phyloP scores from a whole-genome alignment of 2,888 invertebrate species.

The Oscheius sp. region DNA sequence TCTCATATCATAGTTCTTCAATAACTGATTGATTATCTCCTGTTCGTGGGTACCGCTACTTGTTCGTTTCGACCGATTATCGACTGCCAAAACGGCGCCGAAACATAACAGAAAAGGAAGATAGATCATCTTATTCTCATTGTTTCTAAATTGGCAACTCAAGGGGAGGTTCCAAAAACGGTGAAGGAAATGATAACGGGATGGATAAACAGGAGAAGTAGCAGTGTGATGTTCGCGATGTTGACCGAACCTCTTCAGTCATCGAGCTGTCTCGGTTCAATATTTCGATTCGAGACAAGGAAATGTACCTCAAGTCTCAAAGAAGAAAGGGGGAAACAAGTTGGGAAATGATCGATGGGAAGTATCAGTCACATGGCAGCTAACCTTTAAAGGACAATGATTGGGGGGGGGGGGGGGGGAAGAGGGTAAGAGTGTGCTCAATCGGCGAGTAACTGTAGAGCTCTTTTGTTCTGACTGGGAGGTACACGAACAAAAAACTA shows the following conservation, averaged over 20 bases:
- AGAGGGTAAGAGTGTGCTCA: too few relatives aligned
- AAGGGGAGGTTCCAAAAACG: not conserved
- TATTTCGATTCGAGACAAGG: too few relatives aligned
- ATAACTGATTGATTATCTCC: constrained; percentile 57
- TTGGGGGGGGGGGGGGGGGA: too few relatives aligned
- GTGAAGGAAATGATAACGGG: not conserved
- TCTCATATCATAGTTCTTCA: constrained; percentile 63
- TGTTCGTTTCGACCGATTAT: not conserved
- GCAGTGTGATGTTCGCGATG: constrained; percentile 20
- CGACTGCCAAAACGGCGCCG: not conserved
- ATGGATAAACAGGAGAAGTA: not conserved
- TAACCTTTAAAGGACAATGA: too few relatives aligned
- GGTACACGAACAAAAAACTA: too few relatives aligned
- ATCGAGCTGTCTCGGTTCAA: not conserved
- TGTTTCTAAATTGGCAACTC: too few relatives aligned
- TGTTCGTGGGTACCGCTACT: constrained; percentile 42
- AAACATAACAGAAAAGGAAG: not conserved
- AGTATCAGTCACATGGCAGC: too few relatives aligned
- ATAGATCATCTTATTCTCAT: not conserved
- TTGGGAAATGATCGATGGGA: too few relatives aligned
- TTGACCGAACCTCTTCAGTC: constrained; percentile 22
- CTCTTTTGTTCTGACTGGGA: too few relatives aligned
- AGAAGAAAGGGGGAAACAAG: too few relatives aligned
- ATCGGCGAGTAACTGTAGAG: too few relatives aligned
- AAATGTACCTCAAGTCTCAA: too few relatives aligned